phyloP scores from a whole-genome alignment of 2,797 vertebrate species.

The Hylomyscus alleni region DNA sequence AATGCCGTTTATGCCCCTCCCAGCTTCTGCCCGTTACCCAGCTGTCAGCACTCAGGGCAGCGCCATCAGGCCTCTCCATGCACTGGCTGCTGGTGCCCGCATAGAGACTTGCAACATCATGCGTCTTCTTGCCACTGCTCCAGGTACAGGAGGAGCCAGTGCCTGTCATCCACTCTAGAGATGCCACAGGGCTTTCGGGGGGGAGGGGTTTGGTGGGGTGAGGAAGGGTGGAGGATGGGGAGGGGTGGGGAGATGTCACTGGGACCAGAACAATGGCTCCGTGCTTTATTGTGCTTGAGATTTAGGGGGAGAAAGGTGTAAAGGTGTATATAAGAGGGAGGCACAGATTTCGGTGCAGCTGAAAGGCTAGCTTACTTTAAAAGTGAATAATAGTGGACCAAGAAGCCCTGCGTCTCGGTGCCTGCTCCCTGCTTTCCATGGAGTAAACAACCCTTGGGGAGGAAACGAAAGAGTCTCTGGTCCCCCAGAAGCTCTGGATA shows the following conservation, averaged over 20 bases:
- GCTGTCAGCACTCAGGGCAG: not conserved
- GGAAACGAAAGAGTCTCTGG: not conserved
- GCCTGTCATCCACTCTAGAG: not conserved
- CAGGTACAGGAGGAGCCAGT: rapidly evolving
- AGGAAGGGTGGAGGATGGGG: too few species aligned
- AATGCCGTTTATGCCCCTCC: not conserved
- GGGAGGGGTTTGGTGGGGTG: too few species aligned
- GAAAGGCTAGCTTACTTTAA: not conserved
- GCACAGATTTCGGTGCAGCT: not conserved
- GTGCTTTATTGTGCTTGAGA: not conserved
- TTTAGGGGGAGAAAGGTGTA: not conserved
- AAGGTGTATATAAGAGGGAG: not conserved
- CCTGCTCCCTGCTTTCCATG: too few species aligned
- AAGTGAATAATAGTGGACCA: not conserved
- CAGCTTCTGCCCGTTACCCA: rapidly evolving
- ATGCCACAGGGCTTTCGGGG: too few species aligned
- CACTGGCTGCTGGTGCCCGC: not conserved
- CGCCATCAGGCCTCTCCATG: not conserved
- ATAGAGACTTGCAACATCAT: too few species aligned
- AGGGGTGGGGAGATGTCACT: too few species aligned
- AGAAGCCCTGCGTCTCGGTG: not conserved
- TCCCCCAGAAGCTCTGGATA: not conserved
- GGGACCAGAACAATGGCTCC: not conserved
- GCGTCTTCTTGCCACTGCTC: not conserved
- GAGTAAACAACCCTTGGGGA: not conserved